phyloP scores from a whole-genome alignment of 1,140 invertebrate species.

The Drosophila pectinifera region DNA sequence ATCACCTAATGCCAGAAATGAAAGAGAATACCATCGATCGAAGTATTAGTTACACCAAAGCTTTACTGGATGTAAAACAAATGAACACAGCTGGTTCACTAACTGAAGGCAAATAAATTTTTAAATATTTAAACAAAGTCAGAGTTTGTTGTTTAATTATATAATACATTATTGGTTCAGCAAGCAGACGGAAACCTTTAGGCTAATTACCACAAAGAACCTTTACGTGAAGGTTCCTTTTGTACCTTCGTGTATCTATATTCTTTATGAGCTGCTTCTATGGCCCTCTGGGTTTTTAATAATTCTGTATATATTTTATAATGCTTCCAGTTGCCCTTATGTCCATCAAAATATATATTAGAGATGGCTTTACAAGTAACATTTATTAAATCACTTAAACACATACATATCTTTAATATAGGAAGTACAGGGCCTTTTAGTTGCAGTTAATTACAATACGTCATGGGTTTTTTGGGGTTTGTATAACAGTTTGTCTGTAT shows the following conservation, averaged over 20 bases:
- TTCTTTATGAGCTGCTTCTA: neutral
- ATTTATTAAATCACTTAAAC: slow-evolving; percentile 82
- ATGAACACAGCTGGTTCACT: neutral
- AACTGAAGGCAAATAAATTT: neutral
- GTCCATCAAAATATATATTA: neutral
- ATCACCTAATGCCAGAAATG: neutral
- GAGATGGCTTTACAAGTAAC: slow-evolving; percentile 69
- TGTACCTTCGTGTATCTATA: neutral
- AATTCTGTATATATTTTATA: neutral
- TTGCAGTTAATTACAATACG: slow-evolving; percentile 76
- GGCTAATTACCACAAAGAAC: neutral
- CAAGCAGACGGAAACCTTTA: neutral
- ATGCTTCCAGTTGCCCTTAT: too few relatives aligned
- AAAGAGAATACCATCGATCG: neutral
- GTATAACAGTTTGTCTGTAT: slow-evolving; percentile 58
- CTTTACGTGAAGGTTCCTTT: neutral
- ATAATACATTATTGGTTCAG: neutral
- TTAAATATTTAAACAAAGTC: neutral
- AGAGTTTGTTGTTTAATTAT: neutral
- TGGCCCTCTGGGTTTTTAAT: neutral
- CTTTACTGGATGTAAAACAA: neutral
- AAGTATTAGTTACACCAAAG: neutral
- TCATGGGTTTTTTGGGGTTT: slow-evolving; percentile 38
- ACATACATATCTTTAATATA: slow-evolving; percentile 75
- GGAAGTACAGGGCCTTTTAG: slow-evolving; percentile 73